Conservation (phyloP, 2,113 vertebrate species). For the human region GRCh38 chr2:197195501-197196000, state of each 20-base stretch:
- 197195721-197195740: conserved; percentile 66
- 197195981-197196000: not conserved
- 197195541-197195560: conserved; percentile 76
- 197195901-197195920: conserved; percentile 55
- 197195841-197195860: conserved; percentile 45
- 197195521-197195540: conserved; percentile 49
- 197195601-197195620: conserved; percentile 70
- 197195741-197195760: conserved; percentile 69
- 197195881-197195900: conserved; percentile 22
- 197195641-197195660: conserved; percentile 84
- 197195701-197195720: not conserved
- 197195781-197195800: conserved; percentile 75
- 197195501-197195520: conserved; percentile 34
- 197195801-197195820: conserved; percentile 74
- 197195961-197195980: conserved; percentile 54
- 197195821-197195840: conserved; percentile 47
- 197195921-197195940: conserved; percentile 57
- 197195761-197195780: conserved; percentile 77
- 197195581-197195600: conserved; percentile 75
- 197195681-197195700: conserved; percentile 63
- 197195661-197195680: conserved; percentile 81
- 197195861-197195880: conserved; percentile 38
- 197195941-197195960: conserved; percentile 52
- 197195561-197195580: conserved; percentile 61
- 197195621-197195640: conserved; percentile 70